These are phyloP conservation scores for Amblyopsis hoosieri DNA, from an alignment of 2,797 vertebrate genomes.

Conservation along the genomic window DNA sequence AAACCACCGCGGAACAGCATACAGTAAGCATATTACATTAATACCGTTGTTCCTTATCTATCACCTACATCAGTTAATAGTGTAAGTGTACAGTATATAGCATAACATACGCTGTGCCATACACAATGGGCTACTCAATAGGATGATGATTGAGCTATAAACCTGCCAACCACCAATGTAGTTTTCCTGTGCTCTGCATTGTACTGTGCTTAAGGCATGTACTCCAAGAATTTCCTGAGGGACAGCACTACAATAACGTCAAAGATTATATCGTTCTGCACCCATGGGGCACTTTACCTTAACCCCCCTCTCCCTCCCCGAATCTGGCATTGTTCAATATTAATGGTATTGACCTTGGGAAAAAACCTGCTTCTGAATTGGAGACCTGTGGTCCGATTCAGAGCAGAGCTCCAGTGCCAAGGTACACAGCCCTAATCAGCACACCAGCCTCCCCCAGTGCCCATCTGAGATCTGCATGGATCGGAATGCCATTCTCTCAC, in stretches of 20 bases:
- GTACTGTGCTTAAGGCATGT: slow-evolving; percentile 51
- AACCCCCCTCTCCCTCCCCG: slow-evolving; percentile 14
- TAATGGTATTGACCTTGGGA: slow-evolving; percentile 67
- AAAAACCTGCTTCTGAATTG: slow-evolving; percentile 62
- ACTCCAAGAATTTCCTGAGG: slow-evolving; percentile 42
- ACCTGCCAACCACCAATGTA: slow-evolving; percentile 62
- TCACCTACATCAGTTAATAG: not conserved
- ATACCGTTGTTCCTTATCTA: not conserved
- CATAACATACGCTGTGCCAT: slow-evolving; percentile 20
- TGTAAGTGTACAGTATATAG: slow-evolving; percentile 7
- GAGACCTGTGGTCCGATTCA: slow-evolving; percentile 70
- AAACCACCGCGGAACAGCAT: no score
- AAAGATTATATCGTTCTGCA: slow-evolving; percentile 61
- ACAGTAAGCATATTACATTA: no score
- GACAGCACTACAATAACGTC: slow-evolving; percentile 53
- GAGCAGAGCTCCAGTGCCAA: slow-evolving; percentile 45
- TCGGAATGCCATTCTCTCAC: slow-evolving; percentile 31
- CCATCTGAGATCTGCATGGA: slow-evolving; percentile 49
- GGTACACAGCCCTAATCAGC: slow-evolving; percentile 70
- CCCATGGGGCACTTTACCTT: slow-evolving; percentile 39
- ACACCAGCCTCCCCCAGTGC: slow-evolving; percentile 33
- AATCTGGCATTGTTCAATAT: slow-evolving; percentile 68
- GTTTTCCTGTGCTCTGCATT: slow-evolving; percentile 63
- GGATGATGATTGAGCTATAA: slow-evolving; percentile 52
- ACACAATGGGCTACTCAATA: slow-evolving; percentile 62